These are phyloP conservation scores for Vollenhovia emeryi DNA, from an alignment of 1,140 invertebrate genomes.

Conservation along the genomic window DNA sequence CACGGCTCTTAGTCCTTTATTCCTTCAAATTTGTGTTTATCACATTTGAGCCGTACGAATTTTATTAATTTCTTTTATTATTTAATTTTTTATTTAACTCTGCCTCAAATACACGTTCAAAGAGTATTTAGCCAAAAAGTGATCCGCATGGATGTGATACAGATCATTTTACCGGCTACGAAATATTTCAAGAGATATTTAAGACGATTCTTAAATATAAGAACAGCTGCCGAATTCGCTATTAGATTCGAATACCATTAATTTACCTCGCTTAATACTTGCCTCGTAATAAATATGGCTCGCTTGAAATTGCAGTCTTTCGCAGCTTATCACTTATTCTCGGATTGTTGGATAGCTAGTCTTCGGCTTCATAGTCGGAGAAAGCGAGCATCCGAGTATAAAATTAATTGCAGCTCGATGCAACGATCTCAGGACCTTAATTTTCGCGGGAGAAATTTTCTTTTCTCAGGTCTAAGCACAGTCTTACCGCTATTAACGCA, in stretches of 20 bases:
- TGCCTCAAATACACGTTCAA: too few species aligned
- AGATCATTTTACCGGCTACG: too few species aligned
- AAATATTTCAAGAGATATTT: too few species aligned
- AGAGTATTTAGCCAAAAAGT: too few species aligned
- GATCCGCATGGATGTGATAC: too few species aligned
- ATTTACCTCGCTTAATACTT: background rate
- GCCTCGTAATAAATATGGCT: background rate
- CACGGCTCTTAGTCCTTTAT: too few species aligned
- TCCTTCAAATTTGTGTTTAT: too few species aligned
- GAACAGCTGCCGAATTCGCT: too few species aligned
- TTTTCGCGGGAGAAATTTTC: conserved; percentile 43
- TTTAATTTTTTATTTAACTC: too few species aligned
- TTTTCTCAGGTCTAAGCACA: conserved; percentile 45
- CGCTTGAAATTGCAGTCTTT: background rate
- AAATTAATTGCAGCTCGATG: conserved; percentile 48
- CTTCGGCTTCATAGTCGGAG: background rate
- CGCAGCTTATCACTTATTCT: conserved; percentile 4
- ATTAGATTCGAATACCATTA: background rate
- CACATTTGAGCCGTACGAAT: too few species aligned
- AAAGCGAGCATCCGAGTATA: conserved; percentile 29
- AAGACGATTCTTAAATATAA: too few species aligned
- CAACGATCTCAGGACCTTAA: conserved; percentile 16
- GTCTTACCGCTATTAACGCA: conserved; percentile 47
- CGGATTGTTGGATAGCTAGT: background rate
- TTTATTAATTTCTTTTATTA: too few species aligned